Conservation (phyloP, 2,113 vertebrate species). For the Proterorhinus semilunaris region DNA sequence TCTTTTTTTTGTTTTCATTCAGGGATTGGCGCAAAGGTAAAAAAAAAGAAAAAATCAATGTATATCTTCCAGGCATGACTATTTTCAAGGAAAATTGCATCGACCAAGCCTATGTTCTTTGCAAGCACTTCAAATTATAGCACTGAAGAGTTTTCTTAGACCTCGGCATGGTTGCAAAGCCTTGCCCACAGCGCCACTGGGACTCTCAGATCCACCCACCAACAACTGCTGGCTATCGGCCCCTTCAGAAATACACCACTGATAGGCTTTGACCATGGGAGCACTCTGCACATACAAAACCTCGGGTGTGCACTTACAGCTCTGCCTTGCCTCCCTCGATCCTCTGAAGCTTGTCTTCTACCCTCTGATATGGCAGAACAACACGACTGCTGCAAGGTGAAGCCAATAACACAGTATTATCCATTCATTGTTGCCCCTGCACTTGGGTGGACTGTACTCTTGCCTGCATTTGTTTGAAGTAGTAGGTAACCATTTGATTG, state of each 20-base stretch:
- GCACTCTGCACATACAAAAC: slow-evolving; percentile 14
- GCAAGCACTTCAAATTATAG: slow-evolving; percentile 30
- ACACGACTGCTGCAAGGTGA: neutral
- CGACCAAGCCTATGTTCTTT: slow-evolving; percentile 20
- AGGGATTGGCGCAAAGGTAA: slow-evolving; percentile 21
- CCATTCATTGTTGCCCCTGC: neutral
- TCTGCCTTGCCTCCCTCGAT: slow-evolving; percentile 3
- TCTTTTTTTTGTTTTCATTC: neutral
- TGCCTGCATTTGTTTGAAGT: neutral
- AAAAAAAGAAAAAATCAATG: neutral
- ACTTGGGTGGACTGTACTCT: neutral
- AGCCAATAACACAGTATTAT: neutral
- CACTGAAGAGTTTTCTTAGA: slow-evolving; percentile 35
- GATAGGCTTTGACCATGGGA: slow-evolving; percentile 22
- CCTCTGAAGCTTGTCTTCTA: neutral
- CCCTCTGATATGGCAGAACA: neutral
- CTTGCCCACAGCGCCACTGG: slow-evolving; percentile 33
- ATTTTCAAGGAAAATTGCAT: slow-evolving; percentile 2
- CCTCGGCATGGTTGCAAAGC: slow-evolving; percentile 51
- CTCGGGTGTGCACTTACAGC: slow-evolving; percentile 5
- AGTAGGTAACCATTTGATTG: no score
- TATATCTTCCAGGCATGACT: slow-evolving; percentile 1
- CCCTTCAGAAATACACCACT: slow-evolving; percentile 15
- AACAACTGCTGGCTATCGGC: slow-evolving; percentile 15
- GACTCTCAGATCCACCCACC: slow-evolving; percentile 58